Evolutionary conservation across 2,113 vertebrate genomes (phyloP).

Genomic region (Paratilapia polleni): DNA sequence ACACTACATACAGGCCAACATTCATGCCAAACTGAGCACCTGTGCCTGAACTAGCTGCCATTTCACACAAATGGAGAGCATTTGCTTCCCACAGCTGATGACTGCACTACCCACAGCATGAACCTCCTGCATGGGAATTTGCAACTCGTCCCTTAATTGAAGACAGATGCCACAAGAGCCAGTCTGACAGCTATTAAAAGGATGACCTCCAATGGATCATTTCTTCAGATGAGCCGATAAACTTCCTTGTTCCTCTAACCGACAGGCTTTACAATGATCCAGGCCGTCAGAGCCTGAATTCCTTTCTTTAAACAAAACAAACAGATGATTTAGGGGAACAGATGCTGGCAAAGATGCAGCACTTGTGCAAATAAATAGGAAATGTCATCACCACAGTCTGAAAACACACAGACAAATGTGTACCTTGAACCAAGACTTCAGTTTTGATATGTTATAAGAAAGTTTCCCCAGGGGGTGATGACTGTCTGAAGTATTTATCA

Average conservation of each 20-base stretch:
- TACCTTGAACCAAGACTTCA: constrained; percentile 17
- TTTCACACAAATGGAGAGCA: constrained; percentile 72
- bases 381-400: constrained; percentile 10
- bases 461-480: constrained; percentile 5
- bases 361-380: constrained; percentile 21
- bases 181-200: constrained; percentile 63
- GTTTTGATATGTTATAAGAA: neutral
- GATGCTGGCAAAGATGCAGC: constrained; percentile 27
- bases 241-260: constrained; percentile 58
- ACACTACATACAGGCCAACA: constrained; percentile 51
- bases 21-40: constrained; percentile 66
- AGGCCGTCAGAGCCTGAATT: constrained; percentile 25
- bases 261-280: constrained; percentile 39
- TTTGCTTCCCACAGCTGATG: constrained; percentile 81
- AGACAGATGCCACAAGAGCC: constrained; percentile 72
- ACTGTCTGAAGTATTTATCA: constrained; percentile 20
- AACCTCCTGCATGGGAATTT: constrained; percentile 69
- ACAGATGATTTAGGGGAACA: constrained; percentile 22
- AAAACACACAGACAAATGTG: neutral
- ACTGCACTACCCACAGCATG: constrained; percentile 70
- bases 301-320: constrained; percentile 55
- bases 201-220: constrained; percentile 57
- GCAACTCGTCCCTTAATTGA: constrained; percentile 68
- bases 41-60: constrained; percentile 63
- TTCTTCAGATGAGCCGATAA: constrained; percentile 62